Base-by-base conservation (phyloP, 2,113 vertebrate genomes). In the Cyprinus carpio region DNA sequence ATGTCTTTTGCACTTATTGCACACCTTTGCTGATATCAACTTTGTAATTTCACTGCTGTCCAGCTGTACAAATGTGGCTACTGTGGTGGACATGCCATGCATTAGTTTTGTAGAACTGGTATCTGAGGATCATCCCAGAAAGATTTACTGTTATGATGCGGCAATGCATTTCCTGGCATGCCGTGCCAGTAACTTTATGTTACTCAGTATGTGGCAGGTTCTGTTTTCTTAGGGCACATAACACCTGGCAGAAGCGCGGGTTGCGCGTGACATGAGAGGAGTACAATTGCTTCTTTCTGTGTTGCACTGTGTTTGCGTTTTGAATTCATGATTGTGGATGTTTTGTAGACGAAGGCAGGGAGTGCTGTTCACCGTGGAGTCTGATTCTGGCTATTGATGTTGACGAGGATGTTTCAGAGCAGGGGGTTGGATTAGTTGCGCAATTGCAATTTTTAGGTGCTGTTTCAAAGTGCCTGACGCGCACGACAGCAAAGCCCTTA, bases 81-180 rank as follows among this genome's bases (percentile, higher is more conserved):
- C 43, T 51, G 3, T 18, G 54, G 27, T 56, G 29, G 54, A 58
- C 20, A 1, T 60, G n/a, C 54, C 11, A 16, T 13, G 29, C 54
- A 27, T 51, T 49, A 79, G 29, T n/a, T n/a, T n/a, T 37, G 51
- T 78, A 58, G 29, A 58, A 25, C 11, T 7, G 6, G 23, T 40
- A 40, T 64, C 77, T 18, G 37, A 16, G n/a, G 58, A 40, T 43
- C 77, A 34, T 64, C 56, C 56, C 13, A 51, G 56, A 23, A 74
- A 77, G 72, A 54, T 77, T 84, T 84, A 83, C 69, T 84, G 67
- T n/a, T n/a, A 75, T 69, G 60, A 67, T 54, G 11, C 15, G 0
- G 56, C 72, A 65, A 51, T 84, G n/a, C 74, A 77, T 76, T 58
- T 54, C 29, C 64, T 20, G 1, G 1, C 58, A 84, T 76, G 69